phyloP scores from a whole-genome alignment of 2,888 invertebrate species.

The Eremobia ochroleuca region DNA sequence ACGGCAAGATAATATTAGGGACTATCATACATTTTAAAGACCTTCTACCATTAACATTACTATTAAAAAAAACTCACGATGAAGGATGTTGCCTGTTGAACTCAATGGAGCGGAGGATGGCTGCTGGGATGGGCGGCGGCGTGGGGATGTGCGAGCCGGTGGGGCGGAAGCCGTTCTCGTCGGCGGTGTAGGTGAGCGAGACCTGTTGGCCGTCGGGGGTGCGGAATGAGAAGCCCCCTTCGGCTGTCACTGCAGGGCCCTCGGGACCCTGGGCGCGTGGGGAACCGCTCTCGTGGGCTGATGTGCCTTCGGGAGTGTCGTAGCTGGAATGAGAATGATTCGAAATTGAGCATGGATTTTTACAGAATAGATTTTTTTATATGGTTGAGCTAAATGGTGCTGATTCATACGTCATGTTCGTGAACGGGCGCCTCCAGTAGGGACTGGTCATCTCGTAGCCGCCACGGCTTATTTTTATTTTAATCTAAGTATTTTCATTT shows the following conservation, averaged over 20 bases:
- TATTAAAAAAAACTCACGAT: constrained; percentile 70
- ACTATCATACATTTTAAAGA: neutral
- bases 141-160: constrained; percentile 91
- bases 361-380: too few relatives aligned
- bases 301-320: constrained; percentile 93
- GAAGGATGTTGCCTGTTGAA: constrained; percentile 82
- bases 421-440: too few relatives aligned
- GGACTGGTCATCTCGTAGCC: too few relatives aligned
- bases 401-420: too few relatives aligned
- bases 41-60: neutral
- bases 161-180: constrained; percentile 94
- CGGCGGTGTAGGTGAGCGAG: constrained; percentile 92
- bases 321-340: constrained; percentile 82
- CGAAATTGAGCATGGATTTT: neutral
- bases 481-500: too few relatives aligned
- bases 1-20: too few relatives aligned
- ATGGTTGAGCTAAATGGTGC: too few relatives aligned
- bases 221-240: constrained; percentile 93
- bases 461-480: too few relatives aligned
- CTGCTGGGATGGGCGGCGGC: constrained; percentile 91
- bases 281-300: constrained; percentile 91
- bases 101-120: constrained; percentile 89
- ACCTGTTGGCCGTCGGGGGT: constrained; percentile 93
- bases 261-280: constrained; percentile 91
- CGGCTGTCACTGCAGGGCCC: constrained; percentile 90